Evolutionary conservation across 2,888 invertebrate genomes (phyloP).

Genomic region (Ecdyonurus torrentis): DNA sequence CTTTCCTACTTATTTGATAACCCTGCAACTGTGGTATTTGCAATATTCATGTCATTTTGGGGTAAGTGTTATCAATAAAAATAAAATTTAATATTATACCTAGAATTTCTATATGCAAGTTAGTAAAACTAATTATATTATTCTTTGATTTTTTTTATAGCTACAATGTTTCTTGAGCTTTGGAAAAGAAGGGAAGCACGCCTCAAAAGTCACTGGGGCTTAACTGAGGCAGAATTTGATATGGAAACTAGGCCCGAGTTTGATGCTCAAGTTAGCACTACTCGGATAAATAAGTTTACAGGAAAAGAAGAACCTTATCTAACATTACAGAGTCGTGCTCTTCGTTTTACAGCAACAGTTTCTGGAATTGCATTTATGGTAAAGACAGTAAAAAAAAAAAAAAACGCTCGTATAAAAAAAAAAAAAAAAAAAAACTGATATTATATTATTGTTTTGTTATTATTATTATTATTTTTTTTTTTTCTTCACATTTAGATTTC

Average conservation of each 20-base stretch:
- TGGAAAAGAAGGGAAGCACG: slow-evolving; percentile 92
- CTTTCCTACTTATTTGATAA: slow-evolving; percentile 67
- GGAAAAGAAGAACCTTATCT: slow-evolving; percentile 80
- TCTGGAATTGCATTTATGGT: slow-evolving; percentile 88
- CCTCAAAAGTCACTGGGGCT: slow-evolving; percentile 93
- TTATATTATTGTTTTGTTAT: background rate
- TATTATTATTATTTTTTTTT: background rate
- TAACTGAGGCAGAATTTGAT: slow-evolving; percentile 74
- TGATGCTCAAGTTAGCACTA: slow-evolving; percentile 72
- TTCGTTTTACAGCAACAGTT: slow-evolving; percentile 56
- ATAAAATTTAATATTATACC: too few species aligned
- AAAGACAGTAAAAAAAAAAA: slow-evolving; percentile 17
- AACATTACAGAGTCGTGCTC: slow-evolving; percentile 54
- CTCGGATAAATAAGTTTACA: slow-evolving; percentile 80
- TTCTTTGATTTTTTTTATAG: slow-evolving; percentile 28
- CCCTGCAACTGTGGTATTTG: slow-evolving; percentile 84
- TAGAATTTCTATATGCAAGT: too few species aligned
- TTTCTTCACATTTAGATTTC: slow-evolving; percentile 38
- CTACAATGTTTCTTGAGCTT: slow-evolving; percentile 79
- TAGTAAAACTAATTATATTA: too few species aligned
- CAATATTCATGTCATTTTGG: slow-evolving; percentile 95
- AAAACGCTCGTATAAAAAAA: too few species aligned
- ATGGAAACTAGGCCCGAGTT: slow-evolving; percentile 87
- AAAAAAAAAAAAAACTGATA: too few species aligned
- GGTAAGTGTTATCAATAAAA: too few species aligned